Base-by-base conservation (phyloP, 2,113 vertebrate species). In the Nibea coibor region DNA sequence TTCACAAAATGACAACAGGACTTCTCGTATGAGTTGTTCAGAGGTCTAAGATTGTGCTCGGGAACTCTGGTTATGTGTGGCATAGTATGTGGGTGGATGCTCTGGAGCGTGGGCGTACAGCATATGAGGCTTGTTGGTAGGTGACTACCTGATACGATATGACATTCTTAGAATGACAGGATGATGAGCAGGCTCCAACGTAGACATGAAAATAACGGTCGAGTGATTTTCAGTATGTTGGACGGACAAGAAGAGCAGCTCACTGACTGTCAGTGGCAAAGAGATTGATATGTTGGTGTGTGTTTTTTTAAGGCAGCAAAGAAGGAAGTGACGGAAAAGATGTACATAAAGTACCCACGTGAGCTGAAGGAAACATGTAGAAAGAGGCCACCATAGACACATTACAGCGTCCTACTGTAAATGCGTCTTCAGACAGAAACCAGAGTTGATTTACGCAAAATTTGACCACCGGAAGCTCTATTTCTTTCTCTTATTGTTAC, bases 111-210 rank as follows among this genome's bases (percentile, higher is more conserved):
- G 61, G 53, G 62, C 35, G 17, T 19, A 15, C 1, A 31, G 2
- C 43, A 24, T 68, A 26, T 53, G 48, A 45, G 26, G 3, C 71
- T 28, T 65, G 39, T 22, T 61, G 35, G 51, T 79, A 19, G 47
- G 22, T 56, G 39, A 53, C 28, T 59, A 26, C 31, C 5, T 72
- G 47, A 78, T 77, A 56, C 75, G 19, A 75, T 53, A 54, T 42
- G 20, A 24, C 70, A 80, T 87, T 91, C 80, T 87, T 78, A 59
- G 59, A 78, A 78, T 75, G 64, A 47, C 56, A 80, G 39, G 15
- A 51, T n/a, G 61, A 73, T 42, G 62, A 85, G 47, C 17, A 24
- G n/a, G n/a, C 10, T 54, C 15, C 24, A 26, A 54, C 14, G 1
- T 17, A 67, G 19, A 42, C 5, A 28, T 58, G 31, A 51, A 66